Evolutionary conservation across 92 coral and sea anemone species (phyloP).

Genomic region (Palythoa caribaeorum): DNA sequence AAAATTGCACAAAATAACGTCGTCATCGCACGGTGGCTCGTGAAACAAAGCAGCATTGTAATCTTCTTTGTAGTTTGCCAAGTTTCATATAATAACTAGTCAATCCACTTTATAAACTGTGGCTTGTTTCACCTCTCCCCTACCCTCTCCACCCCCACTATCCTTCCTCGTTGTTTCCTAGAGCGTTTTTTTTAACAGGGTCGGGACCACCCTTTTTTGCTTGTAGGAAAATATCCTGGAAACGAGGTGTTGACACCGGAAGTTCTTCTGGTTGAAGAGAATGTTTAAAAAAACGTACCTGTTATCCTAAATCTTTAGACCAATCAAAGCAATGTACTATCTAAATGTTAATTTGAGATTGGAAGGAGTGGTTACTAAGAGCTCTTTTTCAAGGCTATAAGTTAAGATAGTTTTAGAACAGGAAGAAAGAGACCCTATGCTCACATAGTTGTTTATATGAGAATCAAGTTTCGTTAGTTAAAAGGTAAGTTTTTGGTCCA

Average conservation of each 20-base stretch:
- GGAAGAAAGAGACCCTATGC: background rate
- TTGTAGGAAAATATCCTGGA: too few species aligned
- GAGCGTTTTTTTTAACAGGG: too few species aligned
- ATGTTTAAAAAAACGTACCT: conserved; percentile 24
- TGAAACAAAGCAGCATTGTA: background rate
- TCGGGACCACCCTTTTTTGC: too few species aligned
- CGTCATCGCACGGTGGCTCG: too few species aligned
- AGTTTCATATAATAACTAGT: background rate
- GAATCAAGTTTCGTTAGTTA: background rate
- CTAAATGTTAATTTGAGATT: background rate
- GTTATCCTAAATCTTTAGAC: background rate
- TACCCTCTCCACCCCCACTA: too few species aligned
- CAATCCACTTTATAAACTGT: too few species aligned
- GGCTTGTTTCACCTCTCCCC: too few species aligned
- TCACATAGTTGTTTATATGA: background rate
- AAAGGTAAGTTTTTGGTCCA: conserved; percentile 15
- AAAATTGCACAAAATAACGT: too few species aligned
- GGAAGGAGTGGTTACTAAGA: conserved; percentile 27
- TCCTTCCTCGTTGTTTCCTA: too few species aligned
- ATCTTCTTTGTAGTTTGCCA: background rate
- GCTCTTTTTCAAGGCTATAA: background rate
- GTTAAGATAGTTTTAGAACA: background rate
- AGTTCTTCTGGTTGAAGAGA: conserved; percentile 19
- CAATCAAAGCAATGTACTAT: background rate
- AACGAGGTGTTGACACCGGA: background rate